Evolutionary conservation across 2,888 invertebrate genomes (phyloP).

Genomic region (Agrilus cyanescens): DNA sequence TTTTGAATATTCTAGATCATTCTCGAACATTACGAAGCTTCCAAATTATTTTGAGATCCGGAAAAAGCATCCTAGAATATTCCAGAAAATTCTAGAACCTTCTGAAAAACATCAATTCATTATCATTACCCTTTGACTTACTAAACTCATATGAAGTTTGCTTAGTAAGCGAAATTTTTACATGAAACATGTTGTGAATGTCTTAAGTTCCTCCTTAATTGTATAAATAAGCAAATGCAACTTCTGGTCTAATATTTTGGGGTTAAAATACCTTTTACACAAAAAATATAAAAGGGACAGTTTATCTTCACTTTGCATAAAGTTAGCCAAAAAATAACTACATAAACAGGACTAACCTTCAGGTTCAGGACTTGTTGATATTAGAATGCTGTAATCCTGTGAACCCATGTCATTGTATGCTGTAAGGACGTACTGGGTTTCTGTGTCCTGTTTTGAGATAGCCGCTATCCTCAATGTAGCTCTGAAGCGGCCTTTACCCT

Average conservation of each 20-base stretch:
- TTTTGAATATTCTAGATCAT: too few relatives aligned
- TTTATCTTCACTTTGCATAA: too few relatives aligned
- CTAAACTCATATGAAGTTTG: too few relatives aligned
- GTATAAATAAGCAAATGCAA: neutral
- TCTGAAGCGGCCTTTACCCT: constrained; percentile 59
- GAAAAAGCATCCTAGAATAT: too few relatives aligned
- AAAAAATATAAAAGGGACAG: neutral
- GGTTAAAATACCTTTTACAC: neutral
- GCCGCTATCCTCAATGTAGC: constrained; percentile 53
- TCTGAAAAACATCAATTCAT: too few relatives aligned
- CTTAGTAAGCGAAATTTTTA: too few relatives aligned
- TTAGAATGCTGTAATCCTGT: constrained; percentile 50
- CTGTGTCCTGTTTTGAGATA: constrained; percentile 64
- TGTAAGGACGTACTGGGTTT: constrained; percentile 53
- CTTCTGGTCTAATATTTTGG: neutral
- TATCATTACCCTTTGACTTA: too few relatives aligned
- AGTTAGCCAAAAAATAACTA: neutral
- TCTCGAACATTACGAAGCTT: too few relatives aligned
- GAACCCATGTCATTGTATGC: constrained; percentile 58
- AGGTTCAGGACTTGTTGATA: constrained; percentile 54
- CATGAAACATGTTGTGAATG: too few relatives aligned
- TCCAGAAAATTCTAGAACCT: too few relatives aligned
- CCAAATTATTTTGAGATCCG: too few relatives aligned
- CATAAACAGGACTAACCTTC: constrained; percentile 35
- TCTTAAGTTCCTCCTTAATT: too few relatives aligned